Percentiles rank a stretch among this genome's conserved stretches.
Evolutionary conservation across 2,113 vertebrate genomes (phyloP).

Genomic region (Rhagologus leucostigma): DNA sequence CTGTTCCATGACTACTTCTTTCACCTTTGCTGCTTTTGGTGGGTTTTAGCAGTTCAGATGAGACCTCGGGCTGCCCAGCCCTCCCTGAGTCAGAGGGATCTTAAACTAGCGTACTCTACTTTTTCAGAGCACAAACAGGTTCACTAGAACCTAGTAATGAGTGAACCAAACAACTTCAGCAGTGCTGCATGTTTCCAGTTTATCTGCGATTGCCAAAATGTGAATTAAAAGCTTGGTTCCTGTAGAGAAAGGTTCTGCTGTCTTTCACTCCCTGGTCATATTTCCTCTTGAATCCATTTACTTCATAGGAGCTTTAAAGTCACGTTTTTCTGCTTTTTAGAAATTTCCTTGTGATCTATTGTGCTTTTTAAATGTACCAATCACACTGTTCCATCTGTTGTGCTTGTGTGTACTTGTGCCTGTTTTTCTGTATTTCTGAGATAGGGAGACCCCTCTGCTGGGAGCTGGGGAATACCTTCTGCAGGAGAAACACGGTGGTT

Average conservation of each 20-base stretch:
- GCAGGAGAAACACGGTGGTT: not conserved
- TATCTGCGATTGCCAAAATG: not conserved
- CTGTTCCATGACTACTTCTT: not conserved
- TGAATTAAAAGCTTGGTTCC: not conserved
- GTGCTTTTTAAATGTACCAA: not conserved
- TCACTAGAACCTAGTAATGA: not conserved
- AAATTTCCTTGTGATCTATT: not conserved
- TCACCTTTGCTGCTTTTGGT: not conserved
- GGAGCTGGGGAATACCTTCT: not conserved
- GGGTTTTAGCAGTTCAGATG: not conserved
- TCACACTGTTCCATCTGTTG: not conserved
- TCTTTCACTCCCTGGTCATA: accelerated
- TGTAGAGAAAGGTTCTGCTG: not conserved
- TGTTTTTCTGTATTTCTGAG: not conserved
- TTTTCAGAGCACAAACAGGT: not conserved
- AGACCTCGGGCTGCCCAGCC: not conserved
- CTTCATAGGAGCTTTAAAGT: not conserved
- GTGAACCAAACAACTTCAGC: not conserved
- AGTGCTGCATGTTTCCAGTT: not conserved
- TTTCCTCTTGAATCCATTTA: not conserved
- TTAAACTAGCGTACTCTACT: not conserved
- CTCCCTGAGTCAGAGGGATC: not conserved
- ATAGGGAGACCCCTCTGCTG: not conserved
- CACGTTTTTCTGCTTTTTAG: not conserved
- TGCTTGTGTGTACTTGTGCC: not conserved